Base-by-base conservation (phyloP, 2,888 invertebrate species). In the Drosophila rubida region DNA sequence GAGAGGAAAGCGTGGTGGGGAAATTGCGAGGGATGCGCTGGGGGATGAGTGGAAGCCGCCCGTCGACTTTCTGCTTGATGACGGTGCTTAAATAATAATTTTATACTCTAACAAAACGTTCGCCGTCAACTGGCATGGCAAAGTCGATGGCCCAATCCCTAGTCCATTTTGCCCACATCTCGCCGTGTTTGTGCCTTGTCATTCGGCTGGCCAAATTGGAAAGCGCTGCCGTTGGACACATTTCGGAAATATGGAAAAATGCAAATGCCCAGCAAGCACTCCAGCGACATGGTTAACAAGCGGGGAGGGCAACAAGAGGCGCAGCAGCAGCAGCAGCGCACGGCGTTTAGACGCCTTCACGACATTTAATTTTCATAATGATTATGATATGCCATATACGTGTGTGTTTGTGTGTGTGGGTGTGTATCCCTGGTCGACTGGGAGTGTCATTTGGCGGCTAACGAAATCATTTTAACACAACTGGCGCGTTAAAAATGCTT, bases 11-110 rank as follows among this genome's bases (percentile, higher is more conserved):
- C 13, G 22, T 5, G 2, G 22, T 9, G 14, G 41, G 11, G 9
- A 54, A 22, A n/a, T 11, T 27, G 23, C 32, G 13, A 27, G 16
- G 19, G 14, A n/a, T 4, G 45, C 11, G n/a, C n/a, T 4, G 19
- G 48, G n/a, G 45, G 22, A 11, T 27, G n/a, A 14, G 11, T 7
- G 49, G 45, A 49, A 74, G 59, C 39, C 57, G 71, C 55, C 72
- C 71, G 78, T 75, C 77, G 87, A 83, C 87, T 81, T 81, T 84
- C 75, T 82, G 80, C 85, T 81, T 88, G 82, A 89, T 87, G 87
- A 88, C 82, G 88, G 78, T 89, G 85, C 88, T 88, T 88, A 87
- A 88, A 89, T 85, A 79, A 89, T 82, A 87, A 89, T 89, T 89
- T 88, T 85, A 85, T 86, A 87, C 84, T 76, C 75, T 80, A 80